phyloP scores from a whole-genome alignment of 2,113 vertebrate genomes.

The Phoxinus phoxinus region DNA sequence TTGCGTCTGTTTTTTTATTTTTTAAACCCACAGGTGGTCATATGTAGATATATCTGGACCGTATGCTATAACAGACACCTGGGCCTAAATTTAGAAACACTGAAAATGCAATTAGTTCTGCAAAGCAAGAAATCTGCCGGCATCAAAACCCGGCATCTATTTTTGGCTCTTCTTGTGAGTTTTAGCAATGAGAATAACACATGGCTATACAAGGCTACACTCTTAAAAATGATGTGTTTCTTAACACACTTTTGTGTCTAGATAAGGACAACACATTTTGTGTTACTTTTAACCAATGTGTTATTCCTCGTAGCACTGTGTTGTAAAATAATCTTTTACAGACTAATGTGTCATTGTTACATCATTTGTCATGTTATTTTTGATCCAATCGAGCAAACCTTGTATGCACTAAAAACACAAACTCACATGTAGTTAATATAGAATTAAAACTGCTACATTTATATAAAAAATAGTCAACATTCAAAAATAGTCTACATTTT shows the following conservation, averaged over 20 bases:
- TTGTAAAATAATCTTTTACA: too few relatives aligned
- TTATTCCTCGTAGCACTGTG: too few relatives aligned
- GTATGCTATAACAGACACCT: conserved; percentile 39
- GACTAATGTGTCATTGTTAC: too few relatives aligned
- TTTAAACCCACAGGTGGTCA: conserved; percentile 32
- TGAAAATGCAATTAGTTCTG: conserved; percentile 63
- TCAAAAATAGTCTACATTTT: neutral
- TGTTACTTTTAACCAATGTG: too few relatives aligned
- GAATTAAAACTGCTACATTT: neutral
- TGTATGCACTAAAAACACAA: neutral
- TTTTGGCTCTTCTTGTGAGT: conserved; percentile 49
- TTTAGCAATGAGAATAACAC: conserved; percentile 58
- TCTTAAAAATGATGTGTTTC: too few relatives aligned
- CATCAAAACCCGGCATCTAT: conserved; percentile 63
- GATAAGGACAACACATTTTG: too few relatives aligned
- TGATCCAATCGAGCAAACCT: neutral
- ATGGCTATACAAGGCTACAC: conserved; percentile 26
- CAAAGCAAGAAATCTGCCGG: conserved; percentile 72
- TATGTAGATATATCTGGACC: conserved; percentile 42
- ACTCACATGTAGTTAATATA: neutral
- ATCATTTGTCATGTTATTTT: neutral
- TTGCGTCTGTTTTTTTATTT: conserved; percentile 24
- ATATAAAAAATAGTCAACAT: neutral
- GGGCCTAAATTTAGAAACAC: conserved; percentile 59
- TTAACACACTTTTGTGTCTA: too few relatives aligned